Evolutionary conservation across 2,797 vertebrate species (phyloP), one percentile per base, ranked within the genome.

Genomic region (Oryzias dopingdopingensis): DNA sequence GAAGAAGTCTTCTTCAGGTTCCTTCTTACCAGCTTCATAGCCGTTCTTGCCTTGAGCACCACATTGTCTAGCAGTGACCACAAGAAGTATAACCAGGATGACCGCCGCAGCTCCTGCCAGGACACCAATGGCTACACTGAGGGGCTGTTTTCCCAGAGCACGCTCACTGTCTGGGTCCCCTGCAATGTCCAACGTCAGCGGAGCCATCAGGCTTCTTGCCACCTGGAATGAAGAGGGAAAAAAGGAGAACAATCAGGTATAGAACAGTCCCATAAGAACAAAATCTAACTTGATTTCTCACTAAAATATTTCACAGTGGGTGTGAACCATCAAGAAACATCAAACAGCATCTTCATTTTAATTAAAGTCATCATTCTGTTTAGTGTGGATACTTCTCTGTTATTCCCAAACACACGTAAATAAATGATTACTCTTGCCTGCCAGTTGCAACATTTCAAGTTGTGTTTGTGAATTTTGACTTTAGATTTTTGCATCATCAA

Each of bases 21-120:
- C 96, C 65, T 97, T 97, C 82, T 98, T 98, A 23, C 96, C 96
- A 0, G 95, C 96, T 72, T 98, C 96, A 0, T 99, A 98, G 59
- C 96, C 96, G 32, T 95, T 95, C 79, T 95, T 95, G 45, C 86
- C 93, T 74, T 96, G 95, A 66, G 94, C 91, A 1, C 96, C 92
- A 37, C 96, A 98, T 80, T 98, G 96, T 16, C 96, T 93, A 6
- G 95, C 96, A 74, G 94, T 95, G 59, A 96, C 94, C 2, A 98
- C 96, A 20, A 96, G 92, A 20, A 98, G 87, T 79, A 99, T 96
- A 49, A 99, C 94, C 2, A 99, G 88, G 69, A 98, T 94, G 70
- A 99, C 96, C 0, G 94, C 94, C 45, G 95, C 94, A 6, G 96
- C 93, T 40, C 96, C 96, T 0, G 96, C 96, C 54, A 98, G 92